Percentiles rank a stretch among this genome's conserved stretches.
Evolutionary conservation across 2,888 invertebrate genomes (phyloP).

Genomic region (Hartigia nigra): DNA sequence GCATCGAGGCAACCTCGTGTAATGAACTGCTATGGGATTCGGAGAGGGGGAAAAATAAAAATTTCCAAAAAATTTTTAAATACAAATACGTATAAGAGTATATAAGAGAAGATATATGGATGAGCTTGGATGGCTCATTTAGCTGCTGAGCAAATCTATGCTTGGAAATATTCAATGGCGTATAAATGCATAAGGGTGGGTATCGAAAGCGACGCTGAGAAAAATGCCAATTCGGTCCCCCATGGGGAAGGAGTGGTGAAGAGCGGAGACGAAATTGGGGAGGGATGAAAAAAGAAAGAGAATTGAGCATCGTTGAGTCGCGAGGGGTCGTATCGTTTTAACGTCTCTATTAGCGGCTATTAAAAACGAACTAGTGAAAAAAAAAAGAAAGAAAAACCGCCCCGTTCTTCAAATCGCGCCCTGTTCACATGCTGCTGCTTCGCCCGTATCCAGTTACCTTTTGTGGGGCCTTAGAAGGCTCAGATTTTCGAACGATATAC

Average conservation of each 20-base stretch:
- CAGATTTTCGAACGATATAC: constrained; percentile 59
- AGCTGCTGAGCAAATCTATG: not conserved
- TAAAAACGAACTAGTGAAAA: constrained; percentile 55
- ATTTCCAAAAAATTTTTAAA: not conserved
- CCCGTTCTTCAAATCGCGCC: constrained; percentile 52
- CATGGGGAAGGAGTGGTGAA: not conserved
- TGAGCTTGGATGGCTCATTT: not conserved
- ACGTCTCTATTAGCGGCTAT: constrained; percentile 66
- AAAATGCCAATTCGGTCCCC: not conserved
- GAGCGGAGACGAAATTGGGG: not conserved
- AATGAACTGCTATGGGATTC: not conserved
- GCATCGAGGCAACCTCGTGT: constrained; percentile 17
- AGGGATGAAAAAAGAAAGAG: constrained; percentile 34
- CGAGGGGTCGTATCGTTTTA: constrained; percentile 63
- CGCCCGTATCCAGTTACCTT: constrained; percentile 63
- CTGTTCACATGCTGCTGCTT: constrained; percentile 56
- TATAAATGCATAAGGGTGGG: not conserved
- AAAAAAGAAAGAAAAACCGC: constrained; percentile 38
- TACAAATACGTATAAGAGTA: not conserved
- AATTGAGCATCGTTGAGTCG: constrained; percentile 55
- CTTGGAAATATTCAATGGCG: not conserved
- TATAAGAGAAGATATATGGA: not conserved
- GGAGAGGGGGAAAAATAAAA: not conserved
- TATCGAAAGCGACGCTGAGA: not conserved
- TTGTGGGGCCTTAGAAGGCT: constrained; percentile 59